Evolutionary conservation across 1,140 invertebrate genomes (phyloP).

Genomic region (Euura saliciscinereae): DNA sequence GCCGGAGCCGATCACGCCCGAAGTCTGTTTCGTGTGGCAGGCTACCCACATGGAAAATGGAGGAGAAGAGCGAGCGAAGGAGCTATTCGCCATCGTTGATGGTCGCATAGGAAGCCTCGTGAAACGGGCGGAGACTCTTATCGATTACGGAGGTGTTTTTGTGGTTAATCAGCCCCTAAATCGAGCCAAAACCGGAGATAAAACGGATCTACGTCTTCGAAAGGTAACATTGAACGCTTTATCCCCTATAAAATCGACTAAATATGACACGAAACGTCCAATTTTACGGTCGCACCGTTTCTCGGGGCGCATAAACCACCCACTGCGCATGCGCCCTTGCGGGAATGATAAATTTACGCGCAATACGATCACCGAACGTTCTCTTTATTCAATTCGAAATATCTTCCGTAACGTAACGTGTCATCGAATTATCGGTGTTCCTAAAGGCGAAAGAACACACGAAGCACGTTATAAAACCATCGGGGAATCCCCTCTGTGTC

Average conservation of each 20-base stretch:
- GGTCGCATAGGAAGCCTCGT: conserved; percentile 29
- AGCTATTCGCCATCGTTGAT: conserved; percentile 50
- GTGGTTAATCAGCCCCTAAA: conserved; percentile 33
- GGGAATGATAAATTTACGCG: conserved; percentile 41
- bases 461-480: background rate
- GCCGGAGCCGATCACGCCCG: conserved; percentile 22
- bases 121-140: conserved; percentile 20
- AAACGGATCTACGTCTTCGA: conserved; percentile 11
- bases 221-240: conserved; percentile 27
- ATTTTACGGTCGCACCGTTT: conserved; percentile 36
- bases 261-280: conserved; percentile 24
- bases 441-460: background rate
- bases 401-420: background rate
- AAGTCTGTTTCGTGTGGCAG: conserved; percentile 26
- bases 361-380: conserved; percentile 24
- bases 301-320: conserved; percentile 36
- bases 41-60: conserved; percentile 45
- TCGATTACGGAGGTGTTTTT: conserved; percentile 29
- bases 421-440: background rate
- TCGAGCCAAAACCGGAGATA: conserved; percentile 15
- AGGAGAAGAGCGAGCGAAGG: conserved; percentile 39
- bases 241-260: conserved; percentile 19
- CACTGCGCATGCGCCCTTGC: conserved; percentile 43
- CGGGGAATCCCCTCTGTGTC: background rate
- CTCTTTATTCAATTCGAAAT: background rate